Conservation (phyloP, 2,797 vertebrate species). For the Acanthis flammea region DNA sequence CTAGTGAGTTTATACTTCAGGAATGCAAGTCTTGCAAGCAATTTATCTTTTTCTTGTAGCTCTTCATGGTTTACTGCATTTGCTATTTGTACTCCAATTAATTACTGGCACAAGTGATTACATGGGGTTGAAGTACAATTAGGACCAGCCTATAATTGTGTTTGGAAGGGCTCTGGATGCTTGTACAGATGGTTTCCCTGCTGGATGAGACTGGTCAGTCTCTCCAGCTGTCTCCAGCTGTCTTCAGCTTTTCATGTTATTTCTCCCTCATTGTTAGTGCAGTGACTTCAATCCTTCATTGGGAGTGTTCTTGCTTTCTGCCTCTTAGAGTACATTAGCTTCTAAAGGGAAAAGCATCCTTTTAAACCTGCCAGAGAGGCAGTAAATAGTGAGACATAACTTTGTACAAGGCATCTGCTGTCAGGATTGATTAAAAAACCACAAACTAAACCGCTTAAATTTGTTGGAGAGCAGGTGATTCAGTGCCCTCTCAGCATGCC, state of each 20-base stretch:
- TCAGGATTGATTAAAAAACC: background rate
- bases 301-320: background rate
- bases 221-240: background rate
- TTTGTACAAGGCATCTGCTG: background rate
- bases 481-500: background rate
- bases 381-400: background rate
- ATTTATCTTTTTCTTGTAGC: conserved; percentile 1
- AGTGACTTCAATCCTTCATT: background rate
- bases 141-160: background rate
- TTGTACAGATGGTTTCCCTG: background rate
- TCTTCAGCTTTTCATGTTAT: background rate
- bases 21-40: background rate
- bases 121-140: background rate
- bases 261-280: background rate
- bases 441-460: background rate
- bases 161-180: background rate
- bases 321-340: background rate
- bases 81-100: conserved; percentile 20
- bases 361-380: background rate
- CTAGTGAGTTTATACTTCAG: background rate
- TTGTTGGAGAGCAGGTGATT: background rate
- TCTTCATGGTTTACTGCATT: background rate
- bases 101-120: background rate
- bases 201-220: background rate
- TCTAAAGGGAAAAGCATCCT: background rate